These are phyloP conservation scores for Todiramphus saurophagus DNA, from an alignment of 2,113 vertebrate genomes.

Conservation along the genomic window DNA sequence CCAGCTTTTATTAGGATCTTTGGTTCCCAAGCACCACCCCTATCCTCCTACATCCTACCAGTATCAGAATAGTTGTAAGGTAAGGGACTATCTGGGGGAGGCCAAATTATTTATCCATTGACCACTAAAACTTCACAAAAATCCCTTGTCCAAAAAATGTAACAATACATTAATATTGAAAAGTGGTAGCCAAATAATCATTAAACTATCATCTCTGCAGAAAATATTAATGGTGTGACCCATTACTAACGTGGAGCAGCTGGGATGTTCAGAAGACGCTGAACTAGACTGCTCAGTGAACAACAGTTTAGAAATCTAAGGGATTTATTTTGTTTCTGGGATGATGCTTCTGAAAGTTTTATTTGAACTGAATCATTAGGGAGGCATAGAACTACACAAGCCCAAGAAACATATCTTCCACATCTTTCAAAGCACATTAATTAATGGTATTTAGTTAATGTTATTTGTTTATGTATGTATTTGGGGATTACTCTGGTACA, in stretches of 20 bases:
- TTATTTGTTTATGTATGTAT: neutral
- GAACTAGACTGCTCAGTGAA: neutral
- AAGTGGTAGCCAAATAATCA: neutral
- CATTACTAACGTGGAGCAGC: neutral
- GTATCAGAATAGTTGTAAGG: neutral
- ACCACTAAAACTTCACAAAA: neutral
- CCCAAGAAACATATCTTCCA: neutral
- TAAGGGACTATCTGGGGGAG: neutral
- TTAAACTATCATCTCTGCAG: neutral
- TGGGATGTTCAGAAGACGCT: neutral
- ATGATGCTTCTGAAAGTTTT: neutral
- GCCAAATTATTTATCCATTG: neutral
- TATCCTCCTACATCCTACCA: neutral
- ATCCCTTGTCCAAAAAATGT: neutral
- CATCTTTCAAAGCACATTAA: neutral
- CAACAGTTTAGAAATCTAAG: neutral
- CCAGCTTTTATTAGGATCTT: neutral
- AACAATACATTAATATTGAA: neutral
- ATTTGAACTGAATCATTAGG: neutral
- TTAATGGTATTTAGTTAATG: neutral
- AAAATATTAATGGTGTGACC: neutral
- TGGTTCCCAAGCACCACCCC: neutral
- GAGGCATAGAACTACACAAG: neutral
- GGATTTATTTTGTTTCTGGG: neutral
- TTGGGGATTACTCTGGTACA: neutral